A percentile compares a stretch with the other conserved stretches of the same genome.
Conservation (phyloP, 2,113 vertebrate genomes). For the Datnioides undecimradiatus region DNA sequence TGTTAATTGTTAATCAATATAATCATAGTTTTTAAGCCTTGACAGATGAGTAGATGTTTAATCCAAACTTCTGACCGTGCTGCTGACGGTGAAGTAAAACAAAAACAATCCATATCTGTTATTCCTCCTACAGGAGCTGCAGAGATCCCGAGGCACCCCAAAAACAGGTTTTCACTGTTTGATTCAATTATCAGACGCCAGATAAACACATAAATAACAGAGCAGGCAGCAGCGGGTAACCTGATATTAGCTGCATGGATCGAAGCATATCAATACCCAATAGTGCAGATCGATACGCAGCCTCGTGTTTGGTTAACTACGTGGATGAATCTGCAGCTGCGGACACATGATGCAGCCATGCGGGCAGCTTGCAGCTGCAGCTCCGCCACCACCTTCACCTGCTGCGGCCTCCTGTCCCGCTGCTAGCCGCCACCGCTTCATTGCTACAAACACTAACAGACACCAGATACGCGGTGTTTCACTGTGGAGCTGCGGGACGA, state of each 20-base stretch:
- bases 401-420: constrained; percentile 6
- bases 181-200: background rate
- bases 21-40: too few relatives aligned
- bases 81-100: background rate
- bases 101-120: too few relatives aligned
- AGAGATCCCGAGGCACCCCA: too few relatives aligned
- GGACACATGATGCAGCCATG: constrained; percentile 73
- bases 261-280: background rate
- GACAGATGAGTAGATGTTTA: too few relatives aligned
- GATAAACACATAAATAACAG: background rate
- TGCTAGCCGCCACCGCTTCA: background rate
- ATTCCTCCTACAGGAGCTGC: too few relatives aligned
- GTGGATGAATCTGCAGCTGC: constrained; percentile 26
- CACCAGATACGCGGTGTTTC: fast-evolving
- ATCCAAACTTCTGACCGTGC: background rate
- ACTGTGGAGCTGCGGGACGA: background rate
- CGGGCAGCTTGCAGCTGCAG: constrained; percentile 58
- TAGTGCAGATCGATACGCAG: background rate
- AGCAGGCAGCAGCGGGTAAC: background rate
- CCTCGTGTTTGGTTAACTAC: background rate
- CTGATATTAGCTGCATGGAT: fast-evolving
- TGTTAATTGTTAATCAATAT: background rate
- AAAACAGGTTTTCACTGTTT: background rate
- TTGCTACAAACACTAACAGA: fast-evolving
- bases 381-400: constrained; percentile 31